These are phyloP conservation scores for Venturia canescens DNA, from an alignment of 1,140 invertebrate species.

Conservation along the genomic window DNA sequence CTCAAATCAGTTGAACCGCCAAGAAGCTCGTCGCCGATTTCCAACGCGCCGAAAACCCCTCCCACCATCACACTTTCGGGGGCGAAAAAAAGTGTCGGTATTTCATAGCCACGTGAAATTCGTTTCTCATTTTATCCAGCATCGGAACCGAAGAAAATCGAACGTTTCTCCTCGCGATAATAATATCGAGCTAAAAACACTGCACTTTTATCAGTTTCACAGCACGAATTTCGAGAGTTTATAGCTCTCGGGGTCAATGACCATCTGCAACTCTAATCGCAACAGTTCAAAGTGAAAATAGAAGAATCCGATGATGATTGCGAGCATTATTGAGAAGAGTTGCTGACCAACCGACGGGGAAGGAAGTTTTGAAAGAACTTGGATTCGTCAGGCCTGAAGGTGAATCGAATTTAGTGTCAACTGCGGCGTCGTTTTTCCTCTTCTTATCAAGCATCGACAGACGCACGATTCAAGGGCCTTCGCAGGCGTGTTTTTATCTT, in stretches of 20 bases:
- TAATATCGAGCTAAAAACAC: too few relatives aligned
- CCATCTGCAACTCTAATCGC: conserved; percentile 68
- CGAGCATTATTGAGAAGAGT: conserved; percentile 62
- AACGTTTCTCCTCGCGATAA: too few relatives aligned
- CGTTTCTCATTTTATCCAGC: not conserved
- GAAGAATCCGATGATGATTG: conserved; percentile 66
- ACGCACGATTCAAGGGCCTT: not conserved
- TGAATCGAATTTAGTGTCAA: conserved; percentile 29
- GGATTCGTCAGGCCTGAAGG: not conserved
- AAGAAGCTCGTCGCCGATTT: too few relatives aligned
- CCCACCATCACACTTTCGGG: too few relatives aligned
- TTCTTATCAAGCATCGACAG: not conserved
- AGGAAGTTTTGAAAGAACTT: conserved; percentile 16
- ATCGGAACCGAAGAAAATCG: not conserved
- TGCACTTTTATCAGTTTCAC: conserved; percentile 35
- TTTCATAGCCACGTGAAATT: not conserved
- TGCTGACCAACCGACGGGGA: not conserved
- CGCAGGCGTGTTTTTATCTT: not conserved
- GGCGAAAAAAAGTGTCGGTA: not conserved
- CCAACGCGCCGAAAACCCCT: too few relatives aligned
- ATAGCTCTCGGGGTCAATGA: conserved; percentile 63
- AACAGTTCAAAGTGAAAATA: conserved; percentile 68
- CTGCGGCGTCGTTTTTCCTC: not conserved
- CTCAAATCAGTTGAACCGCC: too few relatives aligned
- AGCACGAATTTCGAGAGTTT: conserved; percentile 68